Base-by-base conservation (phyloP, 2,888 invertebrate species). In the Theodoxus fluviatilis region DNA sequence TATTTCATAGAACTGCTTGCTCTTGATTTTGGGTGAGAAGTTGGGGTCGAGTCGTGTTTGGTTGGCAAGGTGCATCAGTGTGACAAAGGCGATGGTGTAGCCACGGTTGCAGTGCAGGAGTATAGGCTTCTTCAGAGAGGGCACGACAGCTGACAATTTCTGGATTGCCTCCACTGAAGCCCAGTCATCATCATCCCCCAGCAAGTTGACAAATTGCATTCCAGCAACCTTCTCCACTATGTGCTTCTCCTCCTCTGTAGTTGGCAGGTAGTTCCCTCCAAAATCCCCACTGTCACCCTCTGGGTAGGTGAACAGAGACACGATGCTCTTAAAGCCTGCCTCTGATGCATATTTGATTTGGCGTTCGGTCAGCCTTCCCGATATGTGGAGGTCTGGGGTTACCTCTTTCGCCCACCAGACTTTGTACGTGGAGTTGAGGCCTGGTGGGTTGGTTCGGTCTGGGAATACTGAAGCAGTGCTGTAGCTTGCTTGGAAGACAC, bases 351-450 rank as follows among this genome's bases (percentile, higher is more conserved):
- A 83, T 71, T 83, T 83, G 38, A 83, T 78, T 68, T 83, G 81
- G 37, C 81, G 68, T 59, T 78, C 79, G 6, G 83, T 79, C 31
- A 81, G 71, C 35, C 83, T 65, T 9, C 84, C 84, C 15, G 80
- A 78, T 2, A 82, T 76, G 72, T 81, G 79, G 28, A 80, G 76
- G 37, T 80, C 79, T 6, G 81, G 75, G 0, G 83, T 82, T 12
- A 83, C 73, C 73, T 80, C 79, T 71, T 83, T 83, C 0, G 80
- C 79, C 83, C 83, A 84, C 84, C 84, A 84, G 33, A 79, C 67
- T 74, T 83, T 82, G 12, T 73, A 73, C n/a, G 79, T 75, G 6
- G 79, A 70, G 12, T 77, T 76, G 2, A 82, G 63, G 25, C 83
- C 83, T 18, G 81, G 81, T 31, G 73, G 69, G 15, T 70, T 68